Evolutionary conservation across 1,140 invertebrate species (phyloP).

Genomic region (Piezodorus guildinii): DNA sequence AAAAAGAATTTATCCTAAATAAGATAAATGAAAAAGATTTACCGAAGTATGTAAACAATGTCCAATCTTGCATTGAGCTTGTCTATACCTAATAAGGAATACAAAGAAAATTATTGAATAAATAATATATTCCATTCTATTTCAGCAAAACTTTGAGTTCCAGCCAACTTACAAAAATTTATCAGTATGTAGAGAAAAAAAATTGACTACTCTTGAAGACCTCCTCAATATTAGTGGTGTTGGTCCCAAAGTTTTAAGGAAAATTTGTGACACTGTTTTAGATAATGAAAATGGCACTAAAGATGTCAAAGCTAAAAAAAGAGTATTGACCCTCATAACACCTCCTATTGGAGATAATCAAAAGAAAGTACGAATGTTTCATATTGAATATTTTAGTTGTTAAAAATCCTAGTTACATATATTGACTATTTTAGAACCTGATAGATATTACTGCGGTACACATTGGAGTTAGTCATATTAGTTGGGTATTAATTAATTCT

Average conservation of each 20-base stretch:
- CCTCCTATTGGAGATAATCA: no score
- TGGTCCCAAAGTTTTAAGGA: constrained; percentile 17
- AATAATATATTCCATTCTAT: neutral
- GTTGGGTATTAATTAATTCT: constrained; percentile 15
- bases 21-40: neutral
- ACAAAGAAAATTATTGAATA: no score
- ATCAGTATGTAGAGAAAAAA: neutral
- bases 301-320: no score
- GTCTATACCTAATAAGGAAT: neutral
- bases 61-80: neutral
- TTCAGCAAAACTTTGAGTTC: neutral
- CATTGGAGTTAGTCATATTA: constrained; percentile 1
- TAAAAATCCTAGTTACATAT: no score
- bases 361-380: no score
- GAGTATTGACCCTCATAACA: no score
- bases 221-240: constrained; percentile 7
- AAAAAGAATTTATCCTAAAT: neutral
- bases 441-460: constrained; percentile 5
- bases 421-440: neutral
- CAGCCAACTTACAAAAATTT: neutral
- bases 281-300: neutral
- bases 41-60: neutral
- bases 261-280: constrained; percentile 17
- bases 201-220: constrained; percentile 11
- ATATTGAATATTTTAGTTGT: no score